Conservation (phyloP, 1,140 invertebrate species). For the Drosophila melanica region DNA sequence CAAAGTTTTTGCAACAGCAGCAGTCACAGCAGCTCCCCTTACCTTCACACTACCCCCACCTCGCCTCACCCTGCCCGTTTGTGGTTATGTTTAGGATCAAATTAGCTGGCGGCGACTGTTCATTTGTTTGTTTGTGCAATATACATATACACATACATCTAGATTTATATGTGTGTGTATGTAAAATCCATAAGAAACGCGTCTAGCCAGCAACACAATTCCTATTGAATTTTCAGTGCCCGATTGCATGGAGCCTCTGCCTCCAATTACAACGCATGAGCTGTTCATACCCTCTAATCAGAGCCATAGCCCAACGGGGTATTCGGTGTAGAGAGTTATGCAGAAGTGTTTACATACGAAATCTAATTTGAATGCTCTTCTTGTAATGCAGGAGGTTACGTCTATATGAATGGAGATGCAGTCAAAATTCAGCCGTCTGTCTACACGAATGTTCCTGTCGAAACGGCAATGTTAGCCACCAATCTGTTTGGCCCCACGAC, state of each 20-base stretch:
- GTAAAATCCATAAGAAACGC: conserved; percentile 5
- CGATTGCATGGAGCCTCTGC: conserved; percentile 9
- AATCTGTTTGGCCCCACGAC: conserved; percentile 76
- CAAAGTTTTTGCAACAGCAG: conserved; percentile 39
- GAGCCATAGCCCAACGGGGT: too few species aligned
- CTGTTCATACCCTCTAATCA: too few species aligned
- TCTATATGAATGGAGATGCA: conserved; percentile 83
- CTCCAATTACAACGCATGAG: conserved; percentile 32
- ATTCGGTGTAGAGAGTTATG: too few species aligned
- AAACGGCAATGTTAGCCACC: conserved; percentile 82
- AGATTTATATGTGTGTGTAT: not conserved
- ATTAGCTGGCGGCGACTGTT: conserved; percentile 46
- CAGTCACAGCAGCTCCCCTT: conserved; percentile 15
- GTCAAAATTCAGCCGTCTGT: conserved; percentile 80
- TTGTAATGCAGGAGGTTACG: conserved; percentile 73
- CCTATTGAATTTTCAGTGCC: conserved; percentile 21
- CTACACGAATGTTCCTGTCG: conserved; percentile 83
- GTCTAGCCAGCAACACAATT: conserved; percentile 34
- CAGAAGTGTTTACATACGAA: too few species aligned
- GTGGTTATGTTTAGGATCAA: conserved; percentile 57
- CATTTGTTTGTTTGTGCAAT: conserved; percentile 46
- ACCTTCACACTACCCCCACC: not conserved
- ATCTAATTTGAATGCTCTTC: not conserved
- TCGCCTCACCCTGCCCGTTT: conserved; percentile 2
- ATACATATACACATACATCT: not conserved